Conservation (phyloP, 64 coral and sea anemone genomes). For the Acropora yongei region DNA sequence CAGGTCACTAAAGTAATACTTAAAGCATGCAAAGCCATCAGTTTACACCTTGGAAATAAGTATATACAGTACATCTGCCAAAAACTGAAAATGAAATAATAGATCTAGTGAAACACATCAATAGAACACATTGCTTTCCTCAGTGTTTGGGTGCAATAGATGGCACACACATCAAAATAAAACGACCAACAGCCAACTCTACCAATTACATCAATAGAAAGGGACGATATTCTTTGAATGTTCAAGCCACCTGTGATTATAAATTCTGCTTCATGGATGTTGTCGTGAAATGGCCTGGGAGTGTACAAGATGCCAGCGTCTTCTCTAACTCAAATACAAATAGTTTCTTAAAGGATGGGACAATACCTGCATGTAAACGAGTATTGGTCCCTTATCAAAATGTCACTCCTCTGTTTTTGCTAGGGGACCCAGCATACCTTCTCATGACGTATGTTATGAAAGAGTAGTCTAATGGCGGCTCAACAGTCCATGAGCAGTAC, state of each 20-base stretch:
- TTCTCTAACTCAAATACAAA: slow-evolving; percentile 64
- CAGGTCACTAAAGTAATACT: slow-evolving; percentile 53
- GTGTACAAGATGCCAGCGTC: slow-evolving; percentile 60
- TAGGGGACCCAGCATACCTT: neutral
- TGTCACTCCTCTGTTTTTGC: slow-evolving; percentile 58
- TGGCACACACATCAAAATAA: slow-evolving; percentile 44
- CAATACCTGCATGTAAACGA: slow-evolving; percentile 70
- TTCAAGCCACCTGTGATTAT: neutral
- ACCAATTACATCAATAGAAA: slow-evolving; percentile 64
- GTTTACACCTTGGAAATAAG: slow-evolving; percentile 63
- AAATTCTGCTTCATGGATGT: slow-evolving; percentile 60
- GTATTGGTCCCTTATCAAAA: slow-evolving; percentile 70
- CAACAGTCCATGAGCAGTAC: slow-evolving; percentile 63
- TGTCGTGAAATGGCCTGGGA: slow-evolving; percentile 37
- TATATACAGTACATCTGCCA: slow-evolving; percentile 33
- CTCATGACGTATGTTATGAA: slow-evolving; percentile 72
- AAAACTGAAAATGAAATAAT: slow-evolving; percentile 62
- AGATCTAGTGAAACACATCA: slow-evolving; percentile 51
- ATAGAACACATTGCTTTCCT: slow-evolving; percentile 32
- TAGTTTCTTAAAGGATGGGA: slow-evolving; percentile 69
- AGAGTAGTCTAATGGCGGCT: slow-evolving; percentile 68
- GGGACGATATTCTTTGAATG: slow-evolving; percentile 49
- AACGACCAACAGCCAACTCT: slow-evolving; percentile 57
- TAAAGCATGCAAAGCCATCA: slow-evolving; percentile 63
- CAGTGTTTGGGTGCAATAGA: slow-evolving; percentile 29